Evolutionary conservation across 2,888 invertebrate genomes (phyloP).

Genomic region (Chydorus sphaericus): DNA sequence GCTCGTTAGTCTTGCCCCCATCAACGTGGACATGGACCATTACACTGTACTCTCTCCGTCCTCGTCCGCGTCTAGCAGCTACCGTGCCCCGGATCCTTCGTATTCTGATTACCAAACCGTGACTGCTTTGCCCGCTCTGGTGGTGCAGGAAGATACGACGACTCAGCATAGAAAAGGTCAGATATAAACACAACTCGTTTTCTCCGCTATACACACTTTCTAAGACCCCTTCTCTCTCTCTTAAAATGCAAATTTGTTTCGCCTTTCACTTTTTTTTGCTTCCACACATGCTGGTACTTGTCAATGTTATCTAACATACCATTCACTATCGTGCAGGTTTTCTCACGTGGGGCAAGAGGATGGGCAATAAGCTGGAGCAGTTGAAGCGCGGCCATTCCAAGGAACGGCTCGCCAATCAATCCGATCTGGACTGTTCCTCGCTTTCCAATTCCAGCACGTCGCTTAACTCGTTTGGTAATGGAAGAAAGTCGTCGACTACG

Average conservation of each 20-base stretch:
- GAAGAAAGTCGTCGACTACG: no score
- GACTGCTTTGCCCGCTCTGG: conserved; percentile 59
- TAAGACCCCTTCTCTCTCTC: no score
- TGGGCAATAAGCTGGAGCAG: conserved; percentile 62
- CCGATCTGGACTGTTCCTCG: conserved; percentile 23
- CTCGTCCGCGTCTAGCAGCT: not conserved
- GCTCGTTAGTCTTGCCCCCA: conserved; percentile 18
- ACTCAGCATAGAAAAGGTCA: conserved; percentile 23
- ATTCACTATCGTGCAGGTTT: no score
- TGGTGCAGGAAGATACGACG: conserved; percentile 51
- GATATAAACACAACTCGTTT: conserved; percentile 17
- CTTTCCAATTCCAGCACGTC: conserved; percentile 12
- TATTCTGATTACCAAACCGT: conserved; percentile 50
- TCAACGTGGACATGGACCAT: conserved; percentile 15
- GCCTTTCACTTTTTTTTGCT: not conserved
- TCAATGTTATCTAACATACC: not conserved
- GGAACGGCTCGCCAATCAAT: conserved; percentile 26
- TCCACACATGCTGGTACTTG: not conserved
- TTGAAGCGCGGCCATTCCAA: conserved; percentile 49
- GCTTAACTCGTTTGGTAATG: conserved; percentile 7
- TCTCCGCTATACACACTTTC: not conserved
- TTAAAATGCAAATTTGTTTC: not conserved
- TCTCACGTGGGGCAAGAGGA: conserved; percentile 59
- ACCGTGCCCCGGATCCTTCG: not conserved
- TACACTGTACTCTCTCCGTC: not conserved